Evolutionary conservation across 2,797 vertebrate species (phyloP), one percentile per base, ranked within the genome.

Genomic region (Sylvia borin): DNA sequence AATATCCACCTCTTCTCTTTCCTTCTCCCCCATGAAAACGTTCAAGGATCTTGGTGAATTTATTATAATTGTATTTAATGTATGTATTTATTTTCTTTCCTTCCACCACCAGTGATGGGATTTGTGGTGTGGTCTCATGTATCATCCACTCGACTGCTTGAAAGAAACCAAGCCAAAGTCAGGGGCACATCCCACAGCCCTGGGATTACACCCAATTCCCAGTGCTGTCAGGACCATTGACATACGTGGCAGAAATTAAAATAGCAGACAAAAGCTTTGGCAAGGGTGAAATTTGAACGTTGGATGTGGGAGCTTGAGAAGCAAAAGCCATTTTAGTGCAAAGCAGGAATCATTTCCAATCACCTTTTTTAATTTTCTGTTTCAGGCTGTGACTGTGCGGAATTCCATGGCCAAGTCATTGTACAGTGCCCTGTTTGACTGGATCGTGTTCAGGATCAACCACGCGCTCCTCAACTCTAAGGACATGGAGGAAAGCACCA

Each of bases 371-470:
- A 31, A 20, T 34, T 81, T 43, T 88, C 83, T 84, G 11, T 93
- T 92, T 17, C 96, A 99, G 99, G 99, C 99, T 11, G 98, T 99
- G 51, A 99, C 99, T 0, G 99, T 99, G 75, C 97, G 99, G 57
- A 99, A 99, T 97, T 99, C 99, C 58, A 99, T 99, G 99, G 99
- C 99, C 5, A 99, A 99, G 96, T 99, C 99, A 0, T 94, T 99
- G 70, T 99, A 99, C 97, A 99, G 99, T 1, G 99, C 99, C 91
- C 98, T 99, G 72, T 99, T 99, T n/a, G 99, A 99, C 97, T 99
- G 99, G 99, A 99, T 99, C 10, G 99, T 99, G 95, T 99, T 99
- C 98, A 98, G 99, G 88, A 99, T 99, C 97, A 99, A 99, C 97
- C 99, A 99, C 3, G 99, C 99, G 1, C 98, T 99, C 96, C 98